Conservation (phyloP, 2,797 vertebrate genomes). For the Toxotes lorentzi region DNA sequence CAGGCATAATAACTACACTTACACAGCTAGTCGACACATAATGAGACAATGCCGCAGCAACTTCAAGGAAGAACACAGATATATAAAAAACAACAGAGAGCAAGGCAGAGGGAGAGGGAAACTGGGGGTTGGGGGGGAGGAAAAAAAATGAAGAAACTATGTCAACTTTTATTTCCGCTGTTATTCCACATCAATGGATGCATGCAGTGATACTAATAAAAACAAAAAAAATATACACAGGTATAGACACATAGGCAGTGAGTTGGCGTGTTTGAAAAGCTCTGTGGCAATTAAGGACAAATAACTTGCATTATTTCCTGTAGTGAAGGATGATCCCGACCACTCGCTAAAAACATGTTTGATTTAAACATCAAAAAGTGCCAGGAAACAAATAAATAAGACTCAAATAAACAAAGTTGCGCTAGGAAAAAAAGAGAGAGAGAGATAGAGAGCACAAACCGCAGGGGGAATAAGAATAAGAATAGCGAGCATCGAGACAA, state of each 20-base stretch:
- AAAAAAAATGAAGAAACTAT: conserved; percentile 77
- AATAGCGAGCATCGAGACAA: conserved; percentile 77
- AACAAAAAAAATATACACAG: conserved; percentile 80
- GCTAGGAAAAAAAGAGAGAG: conserved; percentile 18
- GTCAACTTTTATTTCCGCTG: conserved; percentile 88
- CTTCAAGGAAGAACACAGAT: conserved; percentile 83
- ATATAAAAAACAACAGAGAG: conserved; percentile 84
- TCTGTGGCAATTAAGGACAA: conserved; percentile 87
- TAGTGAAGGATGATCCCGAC: conserved; percentile 79
- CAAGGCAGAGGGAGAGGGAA: conserved; percentile 63
- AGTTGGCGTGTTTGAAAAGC: conserved; percentile 81
- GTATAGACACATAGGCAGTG: conserved; percentile 73
- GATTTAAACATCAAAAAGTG: conserved; percentile 83
- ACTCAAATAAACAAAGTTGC: conserved; percentile 79
- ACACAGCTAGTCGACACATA: conserved; percentile 85
- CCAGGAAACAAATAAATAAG: conserved; percentile 74
- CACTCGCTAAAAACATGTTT: conserved; percentile 84
- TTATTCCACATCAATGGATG: conserved; percentile 87
- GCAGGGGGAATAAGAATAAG: conserved; percentile 72
- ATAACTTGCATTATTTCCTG: conserved; percentile 80
- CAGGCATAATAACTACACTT: conserved; percentile 86
- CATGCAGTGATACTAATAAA: conserved; percentile 83
- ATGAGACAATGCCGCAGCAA: conserved; percentile 86
- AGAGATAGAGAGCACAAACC: conserved; percentile 46
- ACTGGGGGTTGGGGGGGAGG: conserved; percentile 53